phyloP scores from a whole-genome alignment of 1,140 invertebrate species.

The Euwallacea fornicatus region DNA sequence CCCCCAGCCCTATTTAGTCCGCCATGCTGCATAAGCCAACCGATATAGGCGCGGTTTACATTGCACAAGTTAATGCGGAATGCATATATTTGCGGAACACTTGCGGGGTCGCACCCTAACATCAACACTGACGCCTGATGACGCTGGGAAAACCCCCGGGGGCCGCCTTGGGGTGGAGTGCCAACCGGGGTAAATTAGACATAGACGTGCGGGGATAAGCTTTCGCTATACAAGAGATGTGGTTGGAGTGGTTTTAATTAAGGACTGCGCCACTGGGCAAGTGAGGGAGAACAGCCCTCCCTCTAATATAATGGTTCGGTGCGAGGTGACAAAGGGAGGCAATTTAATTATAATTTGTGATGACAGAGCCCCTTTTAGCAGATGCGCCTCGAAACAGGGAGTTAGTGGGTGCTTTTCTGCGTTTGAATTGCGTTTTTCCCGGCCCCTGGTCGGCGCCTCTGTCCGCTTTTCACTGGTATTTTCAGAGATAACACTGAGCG shows the following conservation, averaged over 20 bases:
- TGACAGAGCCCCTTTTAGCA: conserved; percentile 35
- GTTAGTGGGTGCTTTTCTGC: background rate
- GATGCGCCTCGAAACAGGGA: background rate
- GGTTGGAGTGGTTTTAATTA: too few species aligned
- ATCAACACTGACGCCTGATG: conserved; percentile 17
- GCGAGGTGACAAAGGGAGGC: conserved; percentile 47
- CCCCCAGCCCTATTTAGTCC: background rate
- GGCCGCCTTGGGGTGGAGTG: conserved; percentile 6
- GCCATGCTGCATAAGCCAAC: conserved; percentile 22
- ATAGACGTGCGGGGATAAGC: too few species aligned
- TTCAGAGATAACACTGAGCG: conserved; percentile 43
- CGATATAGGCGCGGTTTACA: conserved; percentile 30
- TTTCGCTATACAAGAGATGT: background rate
- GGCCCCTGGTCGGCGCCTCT: conserved; percentile 1
- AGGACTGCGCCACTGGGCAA: conserved; percentile 11
- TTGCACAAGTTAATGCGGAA: conserved; percentile 43
- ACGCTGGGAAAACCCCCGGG: conserved; percentile 8
- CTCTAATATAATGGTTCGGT: conserved; percentile 36
- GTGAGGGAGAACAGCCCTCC: conserved; percentile 29
- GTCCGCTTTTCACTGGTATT: conserved; percentile 39
- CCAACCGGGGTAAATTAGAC: too few species aligned
- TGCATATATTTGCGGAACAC: conserved; percentile 48
- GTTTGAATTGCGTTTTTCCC: background rate
- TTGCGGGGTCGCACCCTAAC: conserved; percentile 36
- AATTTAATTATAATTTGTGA: conserved; percentile 50